Evolutionary conservation across 2,888 invertebrate genomes (phyloP).

Genomic region (Orthonychiurus folsomi): DNA sequence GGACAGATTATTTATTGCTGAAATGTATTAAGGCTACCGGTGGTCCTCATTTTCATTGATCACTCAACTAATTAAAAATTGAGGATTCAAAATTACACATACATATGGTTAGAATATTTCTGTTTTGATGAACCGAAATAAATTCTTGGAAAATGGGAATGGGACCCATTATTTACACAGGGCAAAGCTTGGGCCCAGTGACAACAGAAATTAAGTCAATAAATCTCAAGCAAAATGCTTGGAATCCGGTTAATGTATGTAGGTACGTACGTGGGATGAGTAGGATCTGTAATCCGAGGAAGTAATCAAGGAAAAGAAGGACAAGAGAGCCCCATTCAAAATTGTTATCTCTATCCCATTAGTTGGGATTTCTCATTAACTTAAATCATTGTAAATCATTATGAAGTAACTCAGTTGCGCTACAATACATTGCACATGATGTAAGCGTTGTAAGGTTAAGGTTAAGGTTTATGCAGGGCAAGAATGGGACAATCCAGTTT

Average conservation of each 20-base stretch:
- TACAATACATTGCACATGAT: background rate
- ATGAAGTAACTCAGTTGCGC: background rate
- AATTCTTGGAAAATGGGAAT: background rate
- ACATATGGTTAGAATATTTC: background rate
- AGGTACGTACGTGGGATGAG: background rate
- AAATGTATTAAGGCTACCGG: constrained; percentile 9
- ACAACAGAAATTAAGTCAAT: constrained; percentile 10
- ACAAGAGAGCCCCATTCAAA: background rate
- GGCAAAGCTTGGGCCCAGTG: constrained; percentile 3
- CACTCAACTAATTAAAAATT: background rate
- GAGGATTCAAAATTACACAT: too few relatives aligned
- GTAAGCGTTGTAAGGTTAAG: too few relatives aligned
- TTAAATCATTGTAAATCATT: constrained; percentile 1
- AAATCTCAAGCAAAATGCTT: constrained; percentile 15
- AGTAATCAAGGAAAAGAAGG: background rate
- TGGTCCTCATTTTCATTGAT: constrained; percentile 6
- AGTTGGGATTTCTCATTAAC: background rate
- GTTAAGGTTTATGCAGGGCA: too few relatives aligned
- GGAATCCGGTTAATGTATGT: constrained; percentile 17
- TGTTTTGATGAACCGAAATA: background rate
- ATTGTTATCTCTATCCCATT: background rate
- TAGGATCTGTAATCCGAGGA: background rate
- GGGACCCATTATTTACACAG: background rate
- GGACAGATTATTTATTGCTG: constrained; percentile 8
- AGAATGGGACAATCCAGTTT: too few relatives aligned